Percentiles rank a stretch among this genome's conserved stretches.
Evolutionary conservation across 1,140 invertebrate species (phyloP).

Genomic region (Pantala flavescens): DNA sequence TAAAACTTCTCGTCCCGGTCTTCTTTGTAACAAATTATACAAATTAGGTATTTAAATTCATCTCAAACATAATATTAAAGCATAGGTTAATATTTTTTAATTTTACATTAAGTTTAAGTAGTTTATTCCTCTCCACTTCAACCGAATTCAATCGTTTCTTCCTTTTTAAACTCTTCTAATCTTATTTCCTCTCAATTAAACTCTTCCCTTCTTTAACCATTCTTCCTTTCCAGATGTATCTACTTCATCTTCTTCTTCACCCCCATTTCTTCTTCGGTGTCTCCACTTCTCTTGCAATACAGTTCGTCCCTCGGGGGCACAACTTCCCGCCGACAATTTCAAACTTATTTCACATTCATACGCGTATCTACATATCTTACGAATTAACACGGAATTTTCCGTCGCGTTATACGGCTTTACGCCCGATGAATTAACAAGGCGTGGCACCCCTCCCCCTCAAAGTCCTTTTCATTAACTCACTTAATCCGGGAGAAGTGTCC

Average conservation of each 20-base stretch:
- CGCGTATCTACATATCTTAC: slow-evolving; percentile 5
- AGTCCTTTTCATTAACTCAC: not conserved
- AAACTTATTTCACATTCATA: slow-evolving; percentile 8
- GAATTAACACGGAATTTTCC: slow-evolving; percentile 9
- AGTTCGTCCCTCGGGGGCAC: not conserved
- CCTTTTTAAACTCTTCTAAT: too few relatives aligned
- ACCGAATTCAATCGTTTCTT: too few relatives aligned
- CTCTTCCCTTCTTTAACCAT: too few relatives aligned
- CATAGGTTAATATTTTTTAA: too few relatives aligned
- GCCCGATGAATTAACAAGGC: slow-evolving; percentile 3
- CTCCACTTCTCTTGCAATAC: not conserved
- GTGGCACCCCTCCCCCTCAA: not conserved
- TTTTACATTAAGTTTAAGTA: too few relatives aligned
- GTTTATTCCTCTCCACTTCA: too few relatives aligned
- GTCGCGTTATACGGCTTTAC: not conserved
- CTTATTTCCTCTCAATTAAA: too few relatives aligned
- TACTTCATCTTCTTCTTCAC: not conserved
- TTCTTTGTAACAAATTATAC: too few relatives aligned
- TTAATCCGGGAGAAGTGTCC: slow-evolving; percentile 7
- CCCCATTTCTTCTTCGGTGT: not conserved
- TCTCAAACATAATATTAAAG: too few relatives aligned
- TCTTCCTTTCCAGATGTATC: too few relatives aligned
- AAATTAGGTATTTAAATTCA: too few relatives aligned
- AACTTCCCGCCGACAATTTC: slow-evolving; percentile 4
- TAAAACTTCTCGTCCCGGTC: too few relatives aligned